A percentile compares a stretch with the other conserved stretches of the same genome.
These are phyloP conservation scores for Notolepis coatsorum DNA, from an alignment of 2,797 vertebrate species.

Conservation along the genomic window DNA sequence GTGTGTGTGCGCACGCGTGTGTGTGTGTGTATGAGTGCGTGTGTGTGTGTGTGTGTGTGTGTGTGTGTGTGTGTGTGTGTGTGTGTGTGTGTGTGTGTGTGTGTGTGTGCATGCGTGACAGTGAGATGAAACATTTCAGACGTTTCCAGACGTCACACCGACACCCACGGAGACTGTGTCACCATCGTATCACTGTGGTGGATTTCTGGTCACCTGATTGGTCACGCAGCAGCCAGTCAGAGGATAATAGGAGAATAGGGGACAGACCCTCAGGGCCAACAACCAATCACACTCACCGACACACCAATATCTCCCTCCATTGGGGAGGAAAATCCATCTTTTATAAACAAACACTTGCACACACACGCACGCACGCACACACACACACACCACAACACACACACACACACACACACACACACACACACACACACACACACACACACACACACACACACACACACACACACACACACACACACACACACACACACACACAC, in stretches of 20 bases:
- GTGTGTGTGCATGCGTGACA: constrained; percentile 4
- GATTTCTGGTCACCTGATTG: constrained; percentile 63
- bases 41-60: constrained; percentile 7
- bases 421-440: neutral
- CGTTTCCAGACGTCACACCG: constrained; percentile 79
- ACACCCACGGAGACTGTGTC: constrained; percentile 69
- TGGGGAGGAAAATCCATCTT: constrained; percentile 69
- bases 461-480: constrained; percentile 3
- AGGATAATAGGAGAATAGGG: constrained; percentile 71
- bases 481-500: constrained; percentile 1
- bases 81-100: neutral
- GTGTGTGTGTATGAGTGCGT: neutral
- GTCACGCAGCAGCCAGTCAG: constrained; percentile 75
- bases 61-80: constrained; percentile 37
- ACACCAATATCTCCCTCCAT: constrained; percentile 66
- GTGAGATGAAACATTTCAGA: constrained; percentile 71
- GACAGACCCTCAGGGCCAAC: constrained; percentile 68
- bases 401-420: neutral
- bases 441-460: neutral
- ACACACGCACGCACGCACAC: constrained; percentile 22
- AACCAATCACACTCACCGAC: constrained; percentile 74
- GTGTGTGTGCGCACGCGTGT: constrained; percentile 36
- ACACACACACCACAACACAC: constrained; percentile 13
- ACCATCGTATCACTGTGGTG: constrained; percentile 70
- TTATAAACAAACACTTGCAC: constrained; percentile 54